Evolutionary conservation across 1,140 invertebrate species (phyloP), one percentile per base, ranked within the genome.

Genomic region (Luehdorfia chinensis): DNA sequence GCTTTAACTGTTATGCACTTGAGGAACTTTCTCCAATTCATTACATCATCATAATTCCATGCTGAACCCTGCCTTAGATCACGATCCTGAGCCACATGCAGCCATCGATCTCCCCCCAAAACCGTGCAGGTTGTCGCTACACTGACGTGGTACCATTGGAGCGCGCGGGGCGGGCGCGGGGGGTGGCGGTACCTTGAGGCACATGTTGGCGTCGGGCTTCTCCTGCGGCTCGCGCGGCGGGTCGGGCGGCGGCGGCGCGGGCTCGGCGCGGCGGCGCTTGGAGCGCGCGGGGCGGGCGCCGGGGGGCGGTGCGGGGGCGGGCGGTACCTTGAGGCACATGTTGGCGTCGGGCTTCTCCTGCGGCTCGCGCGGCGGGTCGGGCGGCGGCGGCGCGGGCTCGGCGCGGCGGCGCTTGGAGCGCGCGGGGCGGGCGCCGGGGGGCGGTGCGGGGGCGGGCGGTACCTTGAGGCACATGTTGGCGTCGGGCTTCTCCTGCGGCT

Each of bases 121-220:
- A 91, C 69, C 93, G 91, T 12, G 90, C 80, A 2, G 89, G 87
- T 19, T 88, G 86, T 9, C 72, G 79, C 50, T 89, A 88, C 32
- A 88, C 80, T 12, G 88, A 85, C 15, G 87, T 85, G 21, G 71
- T 50, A 21, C 80, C 50, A 50, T 86, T 59, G 66, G 68, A 63
- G 19, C 74, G 55, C 59, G 73, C 12, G 64, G 68, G 55, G 6
- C 72, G 81, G 8, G 86, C 63, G 6, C 61, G 53, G 28, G 71
- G 62, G 5, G 72, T 55, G 12, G 66, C 55, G 25, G 60, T 59
- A 90, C 89, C 84, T 93, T 93, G 0, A 95, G 85, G 66, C 93
- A 93, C 92, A 94, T 93, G 71, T 94, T 94, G 11, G 93, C 93
- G 66, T 95, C 94, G 1, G 93, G 93, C 68, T 94, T 94, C 73